Evolutionary conservation across 2,797 vertebrate species (phyloP), one percentile per base, ranked within the genome.

Genomic region (Eidolon dupreanum): DNA sequence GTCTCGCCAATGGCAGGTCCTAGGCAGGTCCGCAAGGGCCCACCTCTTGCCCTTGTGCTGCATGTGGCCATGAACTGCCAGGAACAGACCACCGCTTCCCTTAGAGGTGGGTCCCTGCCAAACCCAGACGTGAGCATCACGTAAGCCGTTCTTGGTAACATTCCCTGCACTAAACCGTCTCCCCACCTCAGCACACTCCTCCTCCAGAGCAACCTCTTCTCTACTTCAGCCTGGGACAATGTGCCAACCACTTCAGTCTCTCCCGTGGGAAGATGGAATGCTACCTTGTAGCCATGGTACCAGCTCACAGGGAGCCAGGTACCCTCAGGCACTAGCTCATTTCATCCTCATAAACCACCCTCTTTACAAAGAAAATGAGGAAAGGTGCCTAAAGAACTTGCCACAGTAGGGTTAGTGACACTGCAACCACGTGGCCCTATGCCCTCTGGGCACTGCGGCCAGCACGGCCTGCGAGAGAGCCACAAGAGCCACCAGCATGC

Each of bases 61-160:
- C 33, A 0, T 4, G 0, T 8, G 26, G 31, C 19, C 20, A 0
- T 1, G 12, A 28, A 31, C 9, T 22, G 3, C 19, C 2, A 0
- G 36, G 26, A 22, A 68, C 28, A 57, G 16, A n/a, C 24, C 0
- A 11, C 31, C 70, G 55, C 53, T 71, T 8, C 43, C 73, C 26
- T 28, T 73, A 12, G 16, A 0, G 31, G 31, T 12, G 3, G 33
- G 12, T 16, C 53, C 20, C 0, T 8, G 22, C 15, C 0, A 6
- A 33, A 24, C 51, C 66, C 13, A 2, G 51, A 13, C 28, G 51
- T 17, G 49, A 33, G 38, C 17, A 31, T 66, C 65, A 36, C 41
- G 15, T 11, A n/a, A 17, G 16, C 20, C 5, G 0, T n/a, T 74
- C 17, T 63, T 10, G 9, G 28, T 7, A n/a, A 31, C 6, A 5